A percentile compares a stretch with the other conserved stretches of the same genome.
These are phyloP conservation scores for Tribolium freemani DNA, from an alignment of 2,888 invertebrate genomes.

Conservation along the genomic window DNA sequence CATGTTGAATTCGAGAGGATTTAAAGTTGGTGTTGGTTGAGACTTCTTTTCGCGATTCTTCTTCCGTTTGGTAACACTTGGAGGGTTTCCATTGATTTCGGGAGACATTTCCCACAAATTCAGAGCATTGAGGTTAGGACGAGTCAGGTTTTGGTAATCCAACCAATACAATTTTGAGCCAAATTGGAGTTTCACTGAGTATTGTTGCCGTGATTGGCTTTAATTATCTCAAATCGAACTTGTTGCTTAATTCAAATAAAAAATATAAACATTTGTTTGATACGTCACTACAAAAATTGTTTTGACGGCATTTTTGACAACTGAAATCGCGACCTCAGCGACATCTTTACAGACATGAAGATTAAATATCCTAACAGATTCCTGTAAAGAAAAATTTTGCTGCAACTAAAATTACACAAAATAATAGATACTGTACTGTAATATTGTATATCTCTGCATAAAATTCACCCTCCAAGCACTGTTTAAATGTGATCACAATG, in stretches of 20 bases:
- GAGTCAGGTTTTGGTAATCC: not conserved
- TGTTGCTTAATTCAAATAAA: not conserved
- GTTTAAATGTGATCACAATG: too few relatives aligned
- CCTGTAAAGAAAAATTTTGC: too few relatives aligned
- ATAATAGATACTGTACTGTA: too few relatives aligned
- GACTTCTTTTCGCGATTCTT: conserved; percentile 63
- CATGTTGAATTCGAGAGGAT: conserved; percentile 57
- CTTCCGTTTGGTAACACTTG: conserved; percentile 65
- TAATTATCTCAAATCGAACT: not conserved
- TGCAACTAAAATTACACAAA: too few relatives aligned
- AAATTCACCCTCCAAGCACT: too few relatives aligned
- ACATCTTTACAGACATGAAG: not conserved
- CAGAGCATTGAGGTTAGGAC: conserved; percentile 33
- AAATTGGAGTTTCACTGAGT: not conserved
- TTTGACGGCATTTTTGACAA: conserved; percentile 4
- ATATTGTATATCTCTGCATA: too few relatives aligned
- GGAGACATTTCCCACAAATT: conserved; percentile 57
- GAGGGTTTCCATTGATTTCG: conserved; percentile 66
- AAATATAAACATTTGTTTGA: conserved; percentile 24
- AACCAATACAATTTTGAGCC: not conserved
- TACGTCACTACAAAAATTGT: conserved; percentile 28
- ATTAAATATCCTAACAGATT: too few relatives aligned
- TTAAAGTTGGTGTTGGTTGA: conserved; percentile 41
- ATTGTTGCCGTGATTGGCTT: not conserved
- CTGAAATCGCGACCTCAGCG: not conserved